Evolutionary conservation across 2,797 vertebrate genomes (phyloP).

Genomic region (Etheostoma perlongum): DNA sequence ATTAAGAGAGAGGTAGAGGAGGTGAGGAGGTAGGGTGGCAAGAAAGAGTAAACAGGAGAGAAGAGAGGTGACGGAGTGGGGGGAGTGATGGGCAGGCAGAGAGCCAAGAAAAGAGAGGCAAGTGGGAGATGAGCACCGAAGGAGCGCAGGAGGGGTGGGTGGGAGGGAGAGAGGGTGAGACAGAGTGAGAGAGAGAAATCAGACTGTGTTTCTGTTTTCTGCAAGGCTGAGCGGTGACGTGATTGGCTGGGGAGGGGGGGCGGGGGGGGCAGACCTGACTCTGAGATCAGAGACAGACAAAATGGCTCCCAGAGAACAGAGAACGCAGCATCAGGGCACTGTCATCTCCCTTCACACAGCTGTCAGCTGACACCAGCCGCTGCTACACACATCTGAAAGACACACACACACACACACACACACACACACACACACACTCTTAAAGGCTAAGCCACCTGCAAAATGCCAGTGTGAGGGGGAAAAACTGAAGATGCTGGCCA

Average conservation of each 20-base stretch:
- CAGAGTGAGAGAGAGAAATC: slow-evolving; percentile 65
- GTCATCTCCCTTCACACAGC: slow-evolving; percentile 81
- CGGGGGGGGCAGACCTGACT: slow-evolving; percentile 76
- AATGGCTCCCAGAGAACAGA: slow-evolving; percentile 85
- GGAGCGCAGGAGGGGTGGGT: slow-evolving; percentile 45
- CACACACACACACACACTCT: slow-evolving; percentile 15
- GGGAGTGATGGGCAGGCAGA: slow-evolving; percentile 8
- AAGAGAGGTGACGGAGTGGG: slow-evolving; percentile 31
- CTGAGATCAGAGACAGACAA: slow-evolving; percentile 86
- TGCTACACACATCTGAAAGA: slow-evolving; percentile 3
- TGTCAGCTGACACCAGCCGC: slow-evolving; percentile 72
- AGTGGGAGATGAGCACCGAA: slow-evolving; percentile 70
- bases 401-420: slow-evolving; percentile 18
- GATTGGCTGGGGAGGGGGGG: slow-evolving; percentile 72
- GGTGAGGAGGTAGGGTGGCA: slow-evolving; percentile 33
- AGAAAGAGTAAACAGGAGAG: slow-evolving; percentile 37
- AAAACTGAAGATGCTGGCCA: slow-evolving; percentile 30
- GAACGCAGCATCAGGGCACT: slow-evolving; percentile 82
- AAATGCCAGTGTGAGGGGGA: slow-evolving; percentile 29
- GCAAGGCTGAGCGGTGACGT: slow-evolving; percentile 82
- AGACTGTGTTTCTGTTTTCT: slow-evolving; percentile 82
- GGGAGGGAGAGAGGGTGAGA: slow-evolving; percentile 51
- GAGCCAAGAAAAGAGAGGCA: slow-evolving; percentile 57
- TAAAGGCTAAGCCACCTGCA: slow-evolving; percentile 44
- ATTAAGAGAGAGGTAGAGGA: slow-evolving; percentile 66